Evolutionary conservation across 2,888 invertebrate genomes (phyloP).

Genomic region (Glyphotaelius pellucidus): DNA sequence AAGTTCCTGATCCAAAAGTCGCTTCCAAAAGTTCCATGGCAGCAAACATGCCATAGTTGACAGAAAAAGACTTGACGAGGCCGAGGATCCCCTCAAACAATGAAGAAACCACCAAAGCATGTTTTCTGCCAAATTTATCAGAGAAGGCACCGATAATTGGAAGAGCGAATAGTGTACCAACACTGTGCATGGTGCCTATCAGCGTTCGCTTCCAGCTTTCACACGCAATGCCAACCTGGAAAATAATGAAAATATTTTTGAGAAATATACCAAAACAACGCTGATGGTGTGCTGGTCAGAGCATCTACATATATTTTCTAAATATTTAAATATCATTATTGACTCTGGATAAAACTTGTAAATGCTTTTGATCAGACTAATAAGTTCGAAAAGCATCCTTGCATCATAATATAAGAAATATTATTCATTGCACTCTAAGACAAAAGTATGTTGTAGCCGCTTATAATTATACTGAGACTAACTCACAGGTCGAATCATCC

Average conservation of each 20-base stretch:
- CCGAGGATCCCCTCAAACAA: slow-evolving; percentile 82
- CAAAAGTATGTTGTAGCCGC: too few species aligned
- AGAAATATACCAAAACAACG: neutral
- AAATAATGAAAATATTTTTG: slow-evolving; percentile 9
- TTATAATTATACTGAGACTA: too few species aligned
- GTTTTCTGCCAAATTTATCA: slow-evolving; percentile 84
- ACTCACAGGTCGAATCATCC: neutral
- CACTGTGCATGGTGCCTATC: slow-evolving; percentile 85
- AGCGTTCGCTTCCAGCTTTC: slow-evolving; percentile 85
- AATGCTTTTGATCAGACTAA: neutral
- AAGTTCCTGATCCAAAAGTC: slow-evolving; percentile 82
- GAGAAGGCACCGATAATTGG: slow-evolving; percentile 85
- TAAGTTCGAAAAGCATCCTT: too few species aligned
- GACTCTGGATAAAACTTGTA: neutral
- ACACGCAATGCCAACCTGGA: slow-evolving; percentile 75
- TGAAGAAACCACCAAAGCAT: slow-evolving; percentile 79
- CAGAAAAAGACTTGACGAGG: slow-evolving; percentile 82
- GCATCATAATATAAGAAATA: too few species aligned
- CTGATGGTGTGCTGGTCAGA: too few species aligned
- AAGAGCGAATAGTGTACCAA: slow-evolving; percentile 84
- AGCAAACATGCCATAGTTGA: slow-evolving; percentile 83
- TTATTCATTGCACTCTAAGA: too few species aligned
- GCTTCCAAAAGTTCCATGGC: slow-evolving; percentile 85
- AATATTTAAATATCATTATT: neutral
- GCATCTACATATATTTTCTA: too few species aligned